Evolutionary conservation across 2,113 vertebrate species (phyloP).

Genomic region (Phyllopteryx taeniolatus): DNA sequence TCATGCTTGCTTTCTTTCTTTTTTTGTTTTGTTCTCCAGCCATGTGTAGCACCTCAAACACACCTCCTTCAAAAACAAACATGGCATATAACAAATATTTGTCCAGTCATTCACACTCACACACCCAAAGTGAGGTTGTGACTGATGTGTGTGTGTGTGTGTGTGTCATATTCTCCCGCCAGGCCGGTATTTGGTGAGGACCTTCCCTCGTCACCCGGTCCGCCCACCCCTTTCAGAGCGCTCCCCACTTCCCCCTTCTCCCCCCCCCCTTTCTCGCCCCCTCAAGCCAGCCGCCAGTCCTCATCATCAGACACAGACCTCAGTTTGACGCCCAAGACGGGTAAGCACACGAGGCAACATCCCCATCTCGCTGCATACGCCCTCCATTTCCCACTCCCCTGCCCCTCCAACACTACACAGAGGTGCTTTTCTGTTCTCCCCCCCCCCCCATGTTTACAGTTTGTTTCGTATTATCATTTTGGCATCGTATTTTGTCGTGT

Average conservation of each 20-base stretch:
- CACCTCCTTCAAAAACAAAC: constrained; percentile 34
- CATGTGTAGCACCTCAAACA: constrained; percentile 64
- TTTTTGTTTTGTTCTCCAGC: constrained; percentile 37
- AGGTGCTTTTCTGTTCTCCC: constrained; percentile 54
- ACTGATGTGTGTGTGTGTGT: constrained; percentile 62
- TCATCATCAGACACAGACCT: constrained; percentile 99
- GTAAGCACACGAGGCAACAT: constrained; percentile 79
- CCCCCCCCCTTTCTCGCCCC: constrained; percentile 98
- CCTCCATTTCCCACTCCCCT: constrained; percentile 17
- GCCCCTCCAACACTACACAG: constrained; percentile 29
- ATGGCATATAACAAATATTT: constrained; percentile 27
- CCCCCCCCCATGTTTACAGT: background rate
- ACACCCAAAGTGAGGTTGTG: constrained; percentile 39
- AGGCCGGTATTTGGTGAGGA: constrained; percentile 99
- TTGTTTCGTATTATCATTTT: constrained; percentile 33
- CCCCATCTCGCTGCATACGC: background rate
- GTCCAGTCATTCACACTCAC: constrained; percentile 34
- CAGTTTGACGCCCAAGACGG: constrained; percentile 99
- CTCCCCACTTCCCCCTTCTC: constrained; percentile 99
- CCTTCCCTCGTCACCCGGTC: constrained; percentile 94
- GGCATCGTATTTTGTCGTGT: constrained; percentile 16
- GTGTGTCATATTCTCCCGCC: constrained; percentile 90
- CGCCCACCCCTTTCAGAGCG: constrained; percentile 98
- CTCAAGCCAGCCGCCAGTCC: constrained; percentile 99
- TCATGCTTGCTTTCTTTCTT: constrained; percentile 54